A percentile compares a stretch with the other conserved stretches of the same genome.
These are phyloP conservation scores for Columba janthina DNA, from an alignment of 2,113 vertebrate genomes.

Conservation along the genomic window DNA sequence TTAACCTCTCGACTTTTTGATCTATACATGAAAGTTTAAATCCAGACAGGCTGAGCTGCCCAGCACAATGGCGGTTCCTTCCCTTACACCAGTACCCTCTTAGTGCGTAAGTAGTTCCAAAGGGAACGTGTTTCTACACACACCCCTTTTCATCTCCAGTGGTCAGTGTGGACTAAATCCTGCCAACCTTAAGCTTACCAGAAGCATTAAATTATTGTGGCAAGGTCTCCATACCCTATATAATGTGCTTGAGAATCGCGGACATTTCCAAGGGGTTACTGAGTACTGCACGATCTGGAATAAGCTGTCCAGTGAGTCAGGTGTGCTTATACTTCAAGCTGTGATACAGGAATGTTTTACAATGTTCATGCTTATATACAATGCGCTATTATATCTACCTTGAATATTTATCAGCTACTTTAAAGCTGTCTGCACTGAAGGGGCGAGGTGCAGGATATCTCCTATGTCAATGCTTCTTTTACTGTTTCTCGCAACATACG, in stretches of 20 bases:
- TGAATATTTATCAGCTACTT: neutral
- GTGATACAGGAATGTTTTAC: neutral
- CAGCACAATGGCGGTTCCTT: constrained; percentile 16
- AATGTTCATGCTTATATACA: neutral
- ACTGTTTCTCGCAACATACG: neutral
- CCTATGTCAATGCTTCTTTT: neutral
- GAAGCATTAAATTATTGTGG: neutral
- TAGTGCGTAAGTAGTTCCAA: neutral
- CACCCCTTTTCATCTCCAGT: neutral
- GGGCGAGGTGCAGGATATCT: neutral
- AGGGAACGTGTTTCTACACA: neutral
- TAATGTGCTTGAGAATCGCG: neutral
- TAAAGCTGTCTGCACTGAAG: neutral
- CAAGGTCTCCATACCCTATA: neutral
- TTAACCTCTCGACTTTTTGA: constrained; percentile 21
- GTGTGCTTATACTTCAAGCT: neutral
- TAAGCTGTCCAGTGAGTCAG: neutral
- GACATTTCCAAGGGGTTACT: neutral
- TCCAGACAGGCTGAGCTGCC: neutral
- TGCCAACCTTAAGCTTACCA: neutral
- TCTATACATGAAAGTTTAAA: constrained; percentile 38
- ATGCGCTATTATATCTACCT: neutral
- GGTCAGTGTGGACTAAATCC: neutral
- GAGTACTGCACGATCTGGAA: neutral
- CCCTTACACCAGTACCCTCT: neutral